Percentiles rank a stretch among this genome's conserved stretches.
These are phyloP conservation scores for Paracentrotus lividus DNA, from an alignment of 53 echinoderm and acorn worm species.

Conservation along the genomic window DNA sequence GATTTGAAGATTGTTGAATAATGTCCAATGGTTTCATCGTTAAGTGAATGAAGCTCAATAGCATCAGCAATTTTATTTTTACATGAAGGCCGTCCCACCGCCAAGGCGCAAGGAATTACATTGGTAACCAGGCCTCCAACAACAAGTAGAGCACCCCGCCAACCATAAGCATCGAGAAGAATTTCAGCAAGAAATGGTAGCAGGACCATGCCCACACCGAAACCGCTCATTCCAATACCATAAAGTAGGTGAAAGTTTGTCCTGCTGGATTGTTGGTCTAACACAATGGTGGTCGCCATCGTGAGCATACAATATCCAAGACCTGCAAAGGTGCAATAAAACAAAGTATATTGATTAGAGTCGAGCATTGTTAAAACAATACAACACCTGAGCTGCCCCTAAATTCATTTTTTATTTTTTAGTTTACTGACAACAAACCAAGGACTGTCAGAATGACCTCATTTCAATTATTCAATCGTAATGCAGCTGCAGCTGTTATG, in stretches of 20 bases:
- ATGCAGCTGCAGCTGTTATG: no score
- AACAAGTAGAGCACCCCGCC: not conserved
- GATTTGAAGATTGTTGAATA: not conserved
- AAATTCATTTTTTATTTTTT: no score
- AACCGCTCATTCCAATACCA: not conserved
- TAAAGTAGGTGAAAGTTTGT: not conserved
- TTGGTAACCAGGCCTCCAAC: not conserved
- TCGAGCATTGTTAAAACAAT: no score
- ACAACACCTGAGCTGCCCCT: no score
- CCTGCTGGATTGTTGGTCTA: not conserved
- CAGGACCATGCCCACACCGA: not conserved
- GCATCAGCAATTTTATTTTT: no score
- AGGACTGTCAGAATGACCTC: no score
- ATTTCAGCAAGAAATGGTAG: not conserved
- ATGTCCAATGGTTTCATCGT: no score
- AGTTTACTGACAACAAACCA: no score
- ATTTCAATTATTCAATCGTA: no score
- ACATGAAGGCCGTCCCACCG: not conserved
- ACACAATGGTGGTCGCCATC: not conserved
- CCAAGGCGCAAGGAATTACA: not conserved
- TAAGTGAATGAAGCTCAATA: no score
- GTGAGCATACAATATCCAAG: not conserved
- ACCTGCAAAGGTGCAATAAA: not conserved
- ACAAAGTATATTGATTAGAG: no score
- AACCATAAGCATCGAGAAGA: not conserved